These are phyloP conservation scores for Mungos mungo DNA, from an alignment of 2,113 vertebrate genomes.

Conservation along the genomic window DNA sequence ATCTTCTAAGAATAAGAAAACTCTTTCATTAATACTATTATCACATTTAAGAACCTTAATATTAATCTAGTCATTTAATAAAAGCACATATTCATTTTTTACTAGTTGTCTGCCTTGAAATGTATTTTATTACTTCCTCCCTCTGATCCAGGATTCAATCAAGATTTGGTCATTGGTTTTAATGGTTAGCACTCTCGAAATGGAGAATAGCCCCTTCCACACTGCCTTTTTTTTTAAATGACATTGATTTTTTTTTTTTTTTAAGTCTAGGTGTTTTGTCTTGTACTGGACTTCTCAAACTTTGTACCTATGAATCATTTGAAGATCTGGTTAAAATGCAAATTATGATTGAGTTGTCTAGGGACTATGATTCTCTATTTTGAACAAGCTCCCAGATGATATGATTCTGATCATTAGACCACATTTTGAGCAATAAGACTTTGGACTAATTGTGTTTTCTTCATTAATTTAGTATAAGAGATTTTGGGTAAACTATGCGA, in stretches of 20 bases:
- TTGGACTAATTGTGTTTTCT: not conserved
- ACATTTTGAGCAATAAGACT: not conserved
- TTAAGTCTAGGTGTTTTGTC: not conserved
- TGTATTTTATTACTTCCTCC: not conserved
- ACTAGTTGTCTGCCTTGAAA: not conserved
- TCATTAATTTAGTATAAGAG: not conserved
- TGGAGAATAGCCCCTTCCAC: not conserved
- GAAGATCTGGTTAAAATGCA: conserved; percentile 21
- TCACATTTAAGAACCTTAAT: conserved; percentile 1
- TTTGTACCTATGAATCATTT: not conserved
- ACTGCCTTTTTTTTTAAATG: not conserved
- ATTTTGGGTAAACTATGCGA: not conserved
- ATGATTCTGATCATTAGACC: not conserved
- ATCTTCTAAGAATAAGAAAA: conserved; percentile 12
- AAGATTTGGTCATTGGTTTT: not conserved
- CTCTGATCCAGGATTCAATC: not conserved
- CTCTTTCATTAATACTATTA: not conserved
- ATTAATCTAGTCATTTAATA: not conserved
- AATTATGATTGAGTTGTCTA: not conserved
- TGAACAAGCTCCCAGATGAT: not conserved
- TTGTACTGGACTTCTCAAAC: not conserved
- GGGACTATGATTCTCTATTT: not conserved
- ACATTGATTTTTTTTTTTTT: not conserved
- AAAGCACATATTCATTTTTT: not conserved
- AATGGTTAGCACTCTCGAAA: not conserved